A percentile compares a stretch with the other conserved stretches of the same genome.
Evolutionary conservation across 2,797 vertebrate genomes (phyloP).

Genomic region (Oceanodroma leucorhoa): DNA sequence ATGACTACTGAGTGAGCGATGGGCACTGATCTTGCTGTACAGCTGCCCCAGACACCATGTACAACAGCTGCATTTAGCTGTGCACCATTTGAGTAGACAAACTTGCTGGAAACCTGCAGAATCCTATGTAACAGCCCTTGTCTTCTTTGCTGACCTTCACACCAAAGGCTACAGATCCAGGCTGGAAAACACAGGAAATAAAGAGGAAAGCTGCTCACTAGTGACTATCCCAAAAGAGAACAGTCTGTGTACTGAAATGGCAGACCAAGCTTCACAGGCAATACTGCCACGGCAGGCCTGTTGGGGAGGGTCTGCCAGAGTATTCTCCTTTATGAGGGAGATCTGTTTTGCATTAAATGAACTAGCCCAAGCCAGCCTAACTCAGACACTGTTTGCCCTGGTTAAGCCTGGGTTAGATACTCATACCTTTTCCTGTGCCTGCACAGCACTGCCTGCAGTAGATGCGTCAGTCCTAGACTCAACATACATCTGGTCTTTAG

Average conservation of each 20-base stretch:
- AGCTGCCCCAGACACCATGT: background rate
- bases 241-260: background rate
- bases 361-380: background rate
- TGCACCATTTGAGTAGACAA: background rate
- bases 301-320: background rate
- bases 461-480: background rate
- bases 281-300: background rate
- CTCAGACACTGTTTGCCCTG: background rate
- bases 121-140: background rate
- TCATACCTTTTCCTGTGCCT: background rate
- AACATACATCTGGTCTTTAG: background rate
- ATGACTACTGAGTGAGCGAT: background rate
- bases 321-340: background rate
- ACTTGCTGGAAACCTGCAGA: background rate
- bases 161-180: background rate
- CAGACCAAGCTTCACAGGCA: background rate
- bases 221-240: background rate
- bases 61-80: background rate
- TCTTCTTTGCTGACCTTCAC: background rate
- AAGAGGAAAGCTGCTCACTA: background rate
- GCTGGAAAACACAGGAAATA: background rate
- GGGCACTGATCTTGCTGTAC: background rate
- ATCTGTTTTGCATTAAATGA: background rate
- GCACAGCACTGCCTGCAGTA: background rate
- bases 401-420: background rate